A percentile compares a stretch with the other conserved stretches of the same genome.
These are phyloP conservation scores for Rhimphoctona megacephalus DNA, from an alignment of 2,888 invertebrate genomes.

Conservation along the genomic window DNA sequence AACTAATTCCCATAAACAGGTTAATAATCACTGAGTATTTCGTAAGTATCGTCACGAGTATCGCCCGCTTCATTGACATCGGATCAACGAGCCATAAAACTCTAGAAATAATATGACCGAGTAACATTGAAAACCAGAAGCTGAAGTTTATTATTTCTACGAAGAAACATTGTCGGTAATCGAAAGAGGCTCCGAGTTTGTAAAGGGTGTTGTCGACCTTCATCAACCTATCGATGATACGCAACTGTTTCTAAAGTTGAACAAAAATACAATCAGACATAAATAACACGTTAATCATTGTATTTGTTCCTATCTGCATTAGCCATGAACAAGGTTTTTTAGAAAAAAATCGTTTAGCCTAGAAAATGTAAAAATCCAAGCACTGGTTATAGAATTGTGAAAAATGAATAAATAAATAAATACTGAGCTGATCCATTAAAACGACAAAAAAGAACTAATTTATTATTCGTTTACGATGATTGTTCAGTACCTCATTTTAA, in stretches of 20 bases:
- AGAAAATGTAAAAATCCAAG: no score
- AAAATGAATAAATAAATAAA: no score
- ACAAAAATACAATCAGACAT: background rate
- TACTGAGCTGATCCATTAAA: no score
- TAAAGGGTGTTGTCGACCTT: constrained; percentile 56
- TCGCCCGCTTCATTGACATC: background rate
- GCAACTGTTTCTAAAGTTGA: constrained; percentile 8
- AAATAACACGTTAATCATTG: background rate
- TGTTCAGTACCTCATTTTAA: no score
- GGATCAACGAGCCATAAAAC: constrained; percentile 5
- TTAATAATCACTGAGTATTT: constrained; percentile 1
- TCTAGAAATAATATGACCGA: background rate
- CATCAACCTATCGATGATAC: constrained; percentile 5
- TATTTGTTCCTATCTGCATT: background rate
- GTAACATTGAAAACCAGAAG: background rate
- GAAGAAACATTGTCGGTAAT: constrained; percentile 42
- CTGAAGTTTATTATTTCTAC: background rate
- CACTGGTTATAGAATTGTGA: no score
- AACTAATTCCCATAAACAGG: background rate
- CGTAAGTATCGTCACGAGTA: constrained; percentile 2
- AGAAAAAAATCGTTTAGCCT: background rate
- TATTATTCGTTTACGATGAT: no score
- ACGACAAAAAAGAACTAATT: no score
- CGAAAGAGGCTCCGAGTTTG: constrained; percentile 44
- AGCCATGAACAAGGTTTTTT: no score